A percentile compares a stretch with the other conserved stretches of the same genome.
Conservation (phyloP, 2,888 invertebrate genomes). For the Euplagia quadripunctaria region DNA sequence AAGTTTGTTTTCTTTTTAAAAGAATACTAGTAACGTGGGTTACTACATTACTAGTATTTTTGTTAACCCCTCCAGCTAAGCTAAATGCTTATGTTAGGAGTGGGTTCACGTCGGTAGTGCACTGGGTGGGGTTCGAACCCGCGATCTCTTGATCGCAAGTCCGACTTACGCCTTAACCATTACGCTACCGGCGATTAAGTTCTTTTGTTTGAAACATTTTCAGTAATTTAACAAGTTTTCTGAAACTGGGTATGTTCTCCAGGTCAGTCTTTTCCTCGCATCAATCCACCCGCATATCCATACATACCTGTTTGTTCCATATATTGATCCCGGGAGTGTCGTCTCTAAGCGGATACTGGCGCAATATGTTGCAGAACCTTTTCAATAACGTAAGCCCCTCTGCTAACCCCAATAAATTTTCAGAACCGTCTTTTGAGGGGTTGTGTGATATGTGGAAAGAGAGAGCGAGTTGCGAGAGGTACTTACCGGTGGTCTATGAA, state of each 20-base stretch:
- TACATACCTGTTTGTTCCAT: conserved; percentile 51
- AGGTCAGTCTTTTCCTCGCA: conserved; percentile 5
- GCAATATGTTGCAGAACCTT: conserved; percentile 60
- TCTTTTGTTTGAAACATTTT: neutral
- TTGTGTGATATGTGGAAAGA: conserved; percentile 21
- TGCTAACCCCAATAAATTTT: conserved; percentile 67
- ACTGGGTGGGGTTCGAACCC: no score
- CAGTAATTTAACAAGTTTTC: neutral
- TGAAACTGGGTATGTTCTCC: neutral
- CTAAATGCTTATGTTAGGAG: no score
- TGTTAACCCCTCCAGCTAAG: no score
- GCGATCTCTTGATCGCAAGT: no score
- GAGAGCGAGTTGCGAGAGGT: conserved; percentile 17
- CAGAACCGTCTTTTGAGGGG: conserved; percentile 50
- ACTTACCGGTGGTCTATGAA: neutral
- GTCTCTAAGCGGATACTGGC: conserved; percentile 50
- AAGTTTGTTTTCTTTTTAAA: no score
- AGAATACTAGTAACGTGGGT: no score
- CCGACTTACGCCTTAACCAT: no score
- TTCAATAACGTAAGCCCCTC: conserved; percentile 55
- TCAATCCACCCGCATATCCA: conserved; percentile 21
- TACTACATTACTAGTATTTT: no score
- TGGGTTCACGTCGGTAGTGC: no score
- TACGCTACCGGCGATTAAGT: no score
- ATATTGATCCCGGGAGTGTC: conserved; percentile 64